Evolutionary conservation across 2,888 invertebrate species (phyloP), one percentile per base, ranked within the genome.

Genomic region (Dicycla oo): DNA sequence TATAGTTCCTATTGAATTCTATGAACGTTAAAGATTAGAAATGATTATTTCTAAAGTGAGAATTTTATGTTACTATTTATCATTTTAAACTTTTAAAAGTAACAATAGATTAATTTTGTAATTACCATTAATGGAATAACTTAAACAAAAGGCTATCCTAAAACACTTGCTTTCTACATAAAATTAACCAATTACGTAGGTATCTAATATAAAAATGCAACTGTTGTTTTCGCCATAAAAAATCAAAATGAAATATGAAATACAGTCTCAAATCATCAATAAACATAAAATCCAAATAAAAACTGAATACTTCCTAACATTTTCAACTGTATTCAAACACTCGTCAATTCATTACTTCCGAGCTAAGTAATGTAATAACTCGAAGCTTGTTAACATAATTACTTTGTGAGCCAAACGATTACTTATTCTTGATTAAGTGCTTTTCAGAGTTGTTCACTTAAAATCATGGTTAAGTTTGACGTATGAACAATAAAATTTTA

Each of bases 321-420:
- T 45, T 47, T 23, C 23, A 20, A 34, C 18, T 13, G 23, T 58
- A 43, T 53, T 62, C 57, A 78, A 7, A 13, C 57, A 51, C 0
- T 47, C 45, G 7, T 68, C n/a, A 68, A 47, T 15, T 8, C 38
- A 8, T 34, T 1, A 68, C 73, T 76, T 76, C 54, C 60, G 47
- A 69, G 60, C 13, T 30, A 49, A 62, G 38, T 70, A 30, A 47
- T 23, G 38, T 70, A 30, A 47, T 23, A 20, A 38, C 30, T 58
- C 20, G 11, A n/a, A 53, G 64, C 60, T 45, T 8, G 71, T 82
- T 75, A 69, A 38, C 80, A 77, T 80, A 75, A 83, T 54, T 26
- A 58, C n/a, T n/a, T n/a, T 66, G 71, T 73, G 73, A 78, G 70
- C 68, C 23, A 47, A 38, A 34, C 18, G 7, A 76, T 85, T 75